These are phyloP conservation scores for Tenualosa thibaudeaui DNA, from an alignment of 2,797 vertebrate genomes.

Conservation along the genomic window DNA sequence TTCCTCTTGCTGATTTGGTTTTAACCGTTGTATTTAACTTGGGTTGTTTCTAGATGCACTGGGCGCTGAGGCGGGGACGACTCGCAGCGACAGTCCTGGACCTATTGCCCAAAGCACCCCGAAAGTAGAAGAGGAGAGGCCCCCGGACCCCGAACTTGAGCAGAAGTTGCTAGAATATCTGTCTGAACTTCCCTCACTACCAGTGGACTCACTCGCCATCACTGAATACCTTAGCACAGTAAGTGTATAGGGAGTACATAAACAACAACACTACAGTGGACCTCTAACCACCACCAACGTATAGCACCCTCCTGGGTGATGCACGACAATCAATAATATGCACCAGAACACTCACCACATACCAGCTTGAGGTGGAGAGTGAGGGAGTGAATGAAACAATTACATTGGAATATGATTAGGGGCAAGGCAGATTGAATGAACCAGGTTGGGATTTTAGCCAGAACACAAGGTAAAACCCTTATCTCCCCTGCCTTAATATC, in stretches of 20 bases:
- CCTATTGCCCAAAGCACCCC: slow-evolving; percentile 64
- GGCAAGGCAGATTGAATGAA: too few relatives aligned
- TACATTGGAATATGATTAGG: too few relatives aligned
- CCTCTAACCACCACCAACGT: too few relatives aligned
- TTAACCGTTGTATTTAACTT: neutral
- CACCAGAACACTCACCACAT: too few relatives aligned
- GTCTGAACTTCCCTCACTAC: slow-evolving; percentile 85
- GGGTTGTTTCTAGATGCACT: slow-evolving; percentile 69
- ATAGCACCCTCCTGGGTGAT: too few relatives aligned
- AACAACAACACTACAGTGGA: too few relatives aligned
- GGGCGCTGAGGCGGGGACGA: slow-evolving; percentile 71
- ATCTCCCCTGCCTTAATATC: too few relatives aligned
- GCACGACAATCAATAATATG: too few relatives aligned
- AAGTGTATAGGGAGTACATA: slow-evolving; percentile 51
- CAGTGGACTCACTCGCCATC: slow-evolving; percentile 85
- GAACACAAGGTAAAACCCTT: too few relatives aligned
- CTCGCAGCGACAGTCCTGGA: slow-evolving; percentile 87
- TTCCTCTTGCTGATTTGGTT: neutral
- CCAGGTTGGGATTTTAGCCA: too few relatives aligned
- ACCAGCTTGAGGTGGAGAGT: too few relatives aligned
- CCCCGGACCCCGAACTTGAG: slow-evolving; percentile 87
- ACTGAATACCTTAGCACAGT: slow-evolving; percentile 84
- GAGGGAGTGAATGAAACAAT: too few relatives aligned
- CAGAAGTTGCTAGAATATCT: slow-evolving; percentile 86
- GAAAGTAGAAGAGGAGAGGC: slow-evolving; percentile 73